Evolutionary conservation across 2,888 invertebrate species (phyloP), one percentile per base, ranked within the genome.

Genomic region (Tipula confusa): DNA sequence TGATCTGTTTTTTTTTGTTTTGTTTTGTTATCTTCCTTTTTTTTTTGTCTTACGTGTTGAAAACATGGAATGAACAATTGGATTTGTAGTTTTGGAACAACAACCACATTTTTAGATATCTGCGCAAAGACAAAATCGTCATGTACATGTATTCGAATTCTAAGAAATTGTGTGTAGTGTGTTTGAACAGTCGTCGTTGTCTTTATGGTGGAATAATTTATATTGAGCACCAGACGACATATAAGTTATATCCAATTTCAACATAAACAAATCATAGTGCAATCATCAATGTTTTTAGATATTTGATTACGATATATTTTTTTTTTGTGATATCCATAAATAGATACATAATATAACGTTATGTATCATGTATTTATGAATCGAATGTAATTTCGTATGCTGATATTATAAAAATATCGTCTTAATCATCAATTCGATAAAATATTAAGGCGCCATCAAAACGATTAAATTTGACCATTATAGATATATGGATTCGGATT

Each of bases 221-320:
- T n/a, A n/a, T n/a, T n/a, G n/a, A 24, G 64, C 64, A 64, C 64
- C 64, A 64, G 64, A 64, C 24, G 24, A n/a, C n/a, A n/a, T n/a
- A n/a, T n/a, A n/a, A n/a, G n/a, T n/a, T 64, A 64, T 64, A 64
- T 64, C 64, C 64, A 64, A 64, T 64, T 64, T 64, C 64, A 64
- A 24, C 24, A 64, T 64, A 64, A 64, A 64, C 64, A 64, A 64
- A 64, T 64, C 64, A 64, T 13, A 64, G 3, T 24, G 24, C 64
- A 64, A 64, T 64, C 64, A 64, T 64, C 64, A 9, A 64, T 64
- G 24, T 64, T 64, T 33, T 24, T 64, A 13, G 18, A 64, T 64
- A 64, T 64, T n/a, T 64, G 64, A 64, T 64, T 64, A 64, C 64
- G 9, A 64, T 24, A 64, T 64, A 64, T 64, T 18, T n/a, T n/a